These are phyloP conservation scores for Alexandromys oeconomus DNA, from an alignment of 2,797 vertebrate species.

Conservation along the genomic window DNA sequence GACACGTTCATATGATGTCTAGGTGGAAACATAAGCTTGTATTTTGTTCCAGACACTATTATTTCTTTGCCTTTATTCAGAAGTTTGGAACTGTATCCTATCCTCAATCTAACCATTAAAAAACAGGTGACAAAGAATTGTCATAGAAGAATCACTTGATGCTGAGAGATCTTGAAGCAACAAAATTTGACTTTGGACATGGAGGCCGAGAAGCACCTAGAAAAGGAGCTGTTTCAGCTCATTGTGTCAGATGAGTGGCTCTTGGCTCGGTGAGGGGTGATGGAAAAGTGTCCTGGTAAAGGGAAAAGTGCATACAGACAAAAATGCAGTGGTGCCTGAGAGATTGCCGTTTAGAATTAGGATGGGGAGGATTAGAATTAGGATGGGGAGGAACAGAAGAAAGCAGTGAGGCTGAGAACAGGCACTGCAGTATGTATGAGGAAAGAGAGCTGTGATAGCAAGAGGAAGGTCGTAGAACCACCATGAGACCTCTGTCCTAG, in stretches of 20 bases:
- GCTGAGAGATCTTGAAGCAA: not conserved
- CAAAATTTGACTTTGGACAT: not conserved
- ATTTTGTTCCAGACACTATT: not conserved
- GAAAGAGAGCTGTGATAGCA: not conserved
- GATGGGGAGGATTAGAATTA: not conserved
- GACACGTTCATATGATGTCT: not conserved
- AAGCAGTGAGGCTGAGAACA: not conserved
- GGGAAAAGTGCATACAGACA: not conserved
- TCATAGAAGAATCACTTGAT: not conserved
- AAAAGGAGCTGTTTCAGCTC: not conserved
- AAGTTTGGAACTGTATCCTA: constrained; percentile 2
- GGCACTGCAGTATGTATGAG: not conserved
- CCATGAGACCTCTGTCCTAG: not conserved
- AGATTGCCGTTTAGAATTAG: not conserved
- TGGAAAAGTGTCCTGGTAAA: not conserved
- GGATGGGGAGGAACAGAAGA: not conserved
- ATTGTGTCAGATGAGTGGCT: not conserved
- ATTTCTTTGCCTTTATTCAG: not conserved
- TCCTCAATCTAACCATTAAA: not conserved
- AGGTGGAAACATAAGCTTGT: not conserved
- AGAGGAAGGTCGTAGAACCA: not conserved
- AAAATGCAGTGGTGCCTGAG: not conserved
- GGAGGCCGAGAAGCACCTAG: not conserved
- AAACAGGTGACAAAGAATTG: not conserved
- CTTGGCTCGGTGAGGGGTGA: not conserved